phyloP scores from a whole-genome alignment of 2,888 invertebrate genomes.

The Drosophila eohydei region DNA sequence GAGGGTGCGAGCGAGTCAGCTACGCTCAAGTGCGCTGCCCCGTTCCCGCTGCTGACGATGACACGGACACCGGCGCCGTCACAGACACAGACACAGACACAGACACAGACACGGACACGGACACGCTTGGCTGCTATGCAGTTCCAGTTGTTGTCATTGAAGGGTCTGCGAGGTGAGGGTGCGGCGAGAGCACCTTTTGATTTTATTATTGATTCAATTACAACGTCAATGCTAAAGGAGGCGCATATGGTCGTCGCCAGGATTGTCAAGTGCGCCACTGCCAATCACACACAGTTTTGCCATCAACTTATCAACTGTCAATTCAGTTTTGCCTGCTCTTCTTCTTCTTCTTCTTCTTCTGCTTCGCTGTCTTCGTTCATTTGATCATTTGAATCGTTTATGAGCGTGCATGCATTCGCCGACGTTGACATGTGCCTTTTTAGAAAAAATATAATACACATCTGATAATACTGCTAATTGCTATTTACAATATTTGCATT shows the following conservation, averaged over 20 bases:
- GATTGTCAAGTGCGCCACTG: slow-evolving; percentile 41
- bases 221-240: slow-evolving; percentile 59
- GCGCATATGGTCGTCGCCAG: slow-evolving; percentile 29
- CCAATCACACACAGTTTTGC: slow-evolving; percentile 26
- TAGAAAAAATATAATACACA: slow-evolving; percentile 52
- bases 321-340: slow-evolving; percentile 1
- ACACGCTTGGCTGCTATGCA: slow-evolving; percentile 26
- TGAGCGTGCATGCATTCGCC: slow-evolving; percentile 25
- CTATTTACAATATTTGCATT: slow-evolving; percentile 64
- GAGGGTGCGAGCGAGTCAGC: slow-evolving; percentile 22
- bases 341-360: no score
- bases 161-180: background rate
- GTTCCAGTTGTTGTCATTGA: slow-evolving; percentile 40
- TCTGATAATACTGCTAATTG: slow-evolving; percentile 73
- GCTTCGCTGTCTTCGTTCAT: background rate
- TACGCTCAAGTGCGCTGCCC: slow-evolving; percentile 24
- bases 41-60: slow-evolving; percentile 40
- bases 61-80: slow-evolving; percentile 38
- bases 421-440: slow-evolving; percentile 72
- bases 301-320: slow-evolving; percentile 35
- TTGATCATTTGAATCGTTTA: slow-evolving; percentile 18
- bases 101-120: slow-evolving; percentile 28
- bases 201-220: slow-evolving; percentile 76
- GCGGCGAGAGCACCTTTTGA: slow-evolving; percentile 52
- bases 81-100: slow-evolving; percentile 25